phyloP scores from a whole-genome alignment of 2,797 vertebrate species.

The Menidia menidia region DNA sequence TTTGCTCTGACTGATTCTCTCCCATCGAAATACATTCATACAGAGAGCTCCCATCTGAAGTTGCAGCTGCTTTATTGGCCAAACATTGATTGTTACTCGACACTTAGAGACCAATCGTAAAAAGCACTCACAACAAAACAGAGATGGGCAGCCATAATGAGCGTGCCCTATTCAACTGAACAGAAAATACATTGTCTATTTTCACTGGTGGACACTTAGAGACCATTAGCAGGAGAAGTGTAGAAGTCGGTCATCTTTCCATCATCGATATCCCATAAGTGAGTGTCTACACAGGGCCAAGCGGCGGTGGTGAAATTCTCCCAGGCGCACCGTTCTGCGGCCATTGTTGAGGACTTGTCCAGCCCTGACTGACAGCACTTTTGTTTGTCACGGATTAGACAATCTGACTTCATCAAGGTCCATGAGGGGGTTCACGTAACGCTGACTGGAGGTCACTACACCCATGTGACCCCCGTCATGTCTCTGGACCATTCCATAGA shows the following conservation, averaged over 20 bases:
- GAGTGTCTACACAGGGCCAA: slow-evolving; percentile 37
- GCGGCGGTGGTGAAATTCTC: slow-evolving; percentile 60
- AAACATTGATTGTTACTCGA: slow-evolving; percentile 73
- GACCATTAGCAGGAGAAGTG: slow-evolving; percentile 70
- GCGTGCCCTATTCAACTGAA: slow-evolving; percentile 65
- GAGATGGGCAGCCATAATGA: slow-evolving; percentile 49
- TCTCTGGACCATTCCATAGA: slow-evolving; percentile 40
- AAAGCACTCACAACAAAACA: slow-evolving; percentile 71
- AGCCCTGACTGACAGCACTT: slow-evolving; percentile 81
- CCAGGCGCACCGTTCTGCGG: slow-evolving; percentile 46
- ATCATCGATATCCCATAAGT: slow-evolving; percentile 80
- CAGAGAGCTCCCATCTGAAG: slow-evolving; percentile 26
- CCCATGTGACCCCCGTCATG: slow-evolving; percentile 63
- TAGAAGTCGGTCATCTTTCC: slow-evolving; percentile 58
- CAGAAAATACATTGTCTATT: slow-evolving; percentile 61
- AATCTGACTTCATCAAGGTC: slow-evolving; percentile 86
- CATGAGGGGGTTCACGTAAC: slow-evolving; percentile 80
- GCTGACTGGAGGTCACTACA: slow-evolving; percentile 76
- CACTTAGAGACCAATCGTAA: slow-evolving; percentile 59
- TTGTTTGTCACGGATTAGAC: slow-evolving; percentile 84
- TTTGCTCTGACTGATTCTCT: slow-evolving; percentile 25
- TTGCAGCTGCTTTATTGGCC: slow-evolving; percentile 36
- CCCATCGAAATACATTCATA: slow-evolving; percentile 47
- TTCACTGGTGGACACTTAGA: slow-evolving; percentile 72
- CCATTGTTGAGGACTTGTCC: slow-evolving; percentile 68